A percentile compares a stretch with the other conserved stretches of the same genome.
phyloP scores from a whole-genome alignment of 2,113 vertebrate genomes.

The Rhynchomys soricoides region DNA sequence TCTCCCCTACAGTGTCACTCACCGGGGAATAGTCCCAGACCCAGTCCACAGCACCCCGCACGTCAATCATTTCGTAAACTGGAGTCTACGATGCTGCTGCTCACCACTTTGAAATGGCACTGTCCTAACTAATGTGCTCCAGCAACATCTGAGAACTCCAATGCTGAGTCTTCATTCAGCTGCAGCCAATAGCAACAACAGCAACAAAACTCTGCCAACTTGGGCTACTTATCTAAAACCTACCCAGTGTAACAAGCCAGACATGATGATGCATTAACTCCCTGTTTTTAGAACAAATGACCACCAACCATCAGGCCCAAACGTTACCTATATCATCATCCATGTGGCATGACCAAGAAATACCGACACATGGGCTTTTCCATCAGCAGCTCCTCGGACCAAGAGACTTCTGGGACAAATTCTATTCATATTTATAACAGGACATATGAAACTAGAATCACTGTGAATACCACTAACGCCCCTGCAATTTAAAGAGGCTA shows the following conservation, averaged over 20 bases:
- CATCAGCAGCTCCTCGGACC: neutral
- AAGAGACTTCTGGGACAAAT: neutral
- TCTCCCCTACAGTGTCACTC: neutral
- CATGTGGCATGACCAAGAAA: conserved; percentile 14
- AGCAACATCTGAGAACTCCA: conserved; percentile 13
- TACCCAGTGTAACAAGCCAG: neutral
- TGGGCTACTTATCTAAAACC: conserved; percentile 15
- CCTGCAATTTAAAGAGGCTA: neutral
- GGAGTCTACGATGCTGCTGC: neutral
- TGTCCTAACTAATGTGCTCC: neutral
- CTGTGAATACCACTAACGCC: neutral
- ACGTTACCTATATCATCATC: neutral
- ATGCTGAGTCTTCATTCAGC: conserved; percentile 37
- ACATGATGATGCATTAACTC: neutral
- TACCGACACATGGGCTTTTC: neutral
- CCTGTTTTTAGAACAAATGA: neutral
- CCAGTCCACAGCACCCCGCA: neutral
- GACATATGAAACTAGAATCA: conserved; percentile 10
- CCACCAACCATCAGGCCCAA: neutral
- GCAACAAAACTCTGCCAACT: neutral
- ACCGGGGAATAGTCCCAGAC: neutral
- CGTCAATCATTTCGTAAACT: neutral
- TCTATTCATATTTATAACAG: neutral
- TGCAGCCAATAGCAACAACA: conserved; percentile 14
- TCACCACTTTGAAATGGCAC: conserved; percentile 30